These are phyloP conservation scores for Botia kubotai DNA, from an alignment of 2,797 vertebrate species.

Conservation along the genomic window DNA sequence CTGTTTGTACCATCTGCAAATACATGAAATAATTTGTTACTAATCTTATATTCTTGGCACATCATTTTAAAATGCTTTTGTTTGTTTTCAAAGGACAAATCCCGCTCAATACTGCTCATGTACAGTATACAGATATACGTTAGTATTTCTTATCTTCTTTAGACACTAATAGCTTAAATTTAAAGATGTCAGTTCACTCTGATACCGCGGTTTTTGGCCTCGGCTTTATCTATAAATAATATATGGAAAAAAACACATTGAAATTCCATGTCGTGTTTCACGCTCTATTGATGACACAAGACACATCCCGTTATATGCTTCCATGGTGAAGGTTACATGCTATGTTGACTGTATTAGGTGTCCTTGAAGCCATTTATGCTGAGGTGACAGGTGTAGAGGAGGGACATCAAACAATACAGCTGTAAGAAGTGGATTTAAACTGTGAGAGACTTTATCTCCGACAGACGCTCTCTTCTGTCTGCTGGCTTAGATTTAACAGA, in stretches of 20 bases:
- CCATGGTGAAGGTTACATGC: neutral
- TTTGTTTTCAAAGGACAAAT: neutral
- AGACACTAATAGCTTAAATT: neutral
- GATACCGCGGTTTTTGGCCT: no score
- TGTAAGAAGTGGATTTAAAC: conserved; percentile 37
- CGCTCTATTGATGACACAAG: neutral
- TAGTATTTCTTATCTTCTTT: neutral
- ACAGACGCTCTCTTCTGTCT: conserved; percentile 19
- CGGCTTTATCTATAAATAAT: neutral
- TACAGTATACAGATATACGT: neutral
- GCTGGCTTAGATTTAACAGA: conserved; percentile 40
- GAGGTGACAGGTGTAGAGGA: conserved; percentile 37
- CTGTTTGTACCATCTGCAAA: neutral
- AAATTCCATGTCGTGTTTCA: neutral
- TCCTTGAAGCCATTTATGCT: conserved; percentile 25
- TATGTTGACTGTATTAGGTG: conserved; percentile 3
- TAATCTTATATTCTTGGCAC: neutral
- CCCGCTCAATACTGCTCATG: neutral
- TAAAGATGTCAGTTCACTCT: no score
- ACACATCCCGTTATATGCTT: neutral
- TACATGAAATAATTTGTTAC: neutral
- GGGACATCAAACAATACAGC: conserved; percentile 20
- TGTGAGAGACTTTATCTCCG: conserved; percentile 36
- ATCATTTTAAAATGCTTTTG: neutral
- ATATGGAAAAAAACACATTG: neutral